Conservation (phyloP, 2,113 vertebrate species). For the Hemicordylus capensis region DNA sequence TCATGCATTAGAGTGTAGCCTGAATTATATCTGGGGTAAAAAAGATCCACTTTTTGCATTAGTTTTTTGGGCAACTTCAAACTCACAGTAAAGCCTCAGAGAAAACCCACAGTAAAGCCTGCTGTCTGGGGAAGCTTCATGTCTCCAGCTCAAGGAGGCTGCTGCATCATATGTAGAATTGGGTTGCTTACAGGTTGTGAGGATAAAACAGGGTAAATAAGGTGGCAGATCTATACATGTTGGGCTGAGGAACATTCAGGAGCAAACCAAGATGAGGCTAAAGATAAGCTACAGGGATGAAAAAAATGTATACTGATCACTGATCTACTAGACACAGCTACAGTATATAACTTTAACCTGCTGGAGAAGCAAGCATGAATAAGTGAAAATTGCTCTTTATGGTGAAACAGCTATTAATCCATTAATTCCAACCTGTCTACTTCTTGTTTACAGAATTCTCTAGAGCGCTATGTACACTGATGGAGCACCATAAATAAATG, state of each 20-base stretch:
- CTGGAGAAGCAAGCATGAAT: background rate
- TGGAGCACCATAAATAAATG: background rate
- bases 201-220: background rate
- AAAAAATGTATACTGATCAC: background rate
- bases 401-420: background rate
- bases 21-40: too few relatives aligned
- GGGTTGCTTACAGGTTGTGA: background rate
- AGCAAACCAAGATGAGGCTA: background rate
- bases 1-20: too few relatives aligned
- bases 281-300: background rate
- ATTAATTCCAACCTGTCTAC: background rate
- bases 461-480: background rate
- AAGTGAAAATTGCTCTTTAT: background rate
- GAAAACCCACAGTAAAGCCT: too few relatives aligned
- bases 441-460: background rate
- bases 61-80: too few relatives aligned
- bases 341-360: background rate
- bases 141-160: too few relatives aligned
- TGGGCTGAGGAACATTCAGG: background rate
- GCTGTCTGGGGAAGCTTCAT: too few relatives aligned
- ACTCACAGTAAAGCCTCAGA: too few relatives aligned
- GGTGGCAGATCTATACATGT: background rate
- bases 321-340: background rate
- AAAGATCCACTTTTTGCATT: too few relatives aligned
- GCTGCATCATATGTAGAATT: background rate